Base-by-base conservation (phyloP, 2,888 invertebrate genomes). In the Panopea generosa region DNA sequence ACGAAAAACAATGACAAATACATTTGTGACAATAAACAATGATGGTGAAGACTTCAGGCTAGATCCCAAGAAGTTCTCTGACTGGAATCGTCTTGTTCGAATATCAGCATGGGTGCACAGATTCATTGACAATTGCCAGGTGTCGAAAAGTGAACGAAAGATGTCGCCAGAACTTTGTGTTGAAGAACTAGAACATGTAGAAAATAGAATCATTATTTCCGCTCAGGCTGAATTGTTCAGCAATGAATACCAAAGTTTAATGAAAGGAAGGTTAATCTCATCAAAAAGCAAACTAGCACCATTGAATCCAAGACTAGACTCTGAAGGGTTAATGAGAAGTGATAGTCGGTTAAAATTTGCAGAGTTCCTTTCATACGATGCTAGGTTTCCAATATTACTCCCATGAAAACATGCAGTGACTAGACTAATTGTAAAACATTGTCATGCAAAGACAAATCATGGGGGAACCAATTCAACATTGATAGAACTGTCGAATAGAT, bases 391-490 rank as follows among this genome's bases (percentile, higher is more conserved):
- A 6, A 50, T 69, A 20, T 61, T 80, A 3, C 49, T 80, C 22
- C 77, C 73, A 53, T n/a, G 69, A 26, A 50, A 63, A 38, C 29
- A 53, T 53, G 49, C 65, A 49, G 55, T 69, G 1, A 77, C 70
- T 26, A 73, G 47, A 33, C 55, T 80, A 3, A 74, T 70, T n/a
- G 59, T 81, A 2, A 52, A 59, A 49, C 24, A 65, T 26, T 57
- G 49, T 26, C 81, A 70, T 52, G 67, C 73, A 59, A 29, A 47
- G 40, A 33, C 43, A 11, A 26, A 50, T 3, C 45, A 77, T 60
- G 38, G 26, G 16, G 73, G 73, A n/a, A 69, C 60, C n/a, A 72
- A 71, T 56, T 57, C 61, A 20, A 68, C 60, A 26, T 53, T 81
- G 22, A 33, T 60, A 20, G 43, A 24, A 2, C 27, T 81, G 29